These are phyloP conservation scores for Myathropa florea DNA, from an alignment of 2,888 invertebrate genomes.

Conservation along the genomic window DNA sequence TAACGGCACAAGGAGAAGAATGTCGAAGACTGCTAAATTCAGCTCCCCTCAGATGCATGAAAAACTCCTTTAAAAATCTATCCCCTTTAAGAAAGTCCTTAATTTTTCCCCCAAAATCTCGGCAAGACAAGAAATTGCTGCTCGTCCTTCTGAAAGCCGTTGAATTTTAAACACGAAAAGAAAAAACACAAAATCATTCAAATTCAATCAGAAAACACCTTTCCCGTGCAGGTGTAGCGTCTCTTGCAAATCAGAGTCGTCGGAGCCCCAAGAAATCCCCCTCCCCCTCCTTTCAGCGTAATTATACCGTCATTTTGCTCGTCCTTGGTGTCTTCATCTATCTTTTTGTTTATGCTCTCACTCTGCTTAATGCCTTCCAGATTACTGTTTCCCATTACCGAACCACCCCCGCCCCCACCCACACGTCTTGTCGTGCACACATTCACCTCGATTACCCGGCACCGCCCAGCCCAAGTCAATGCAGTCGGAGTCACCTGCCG, in stretches of 20 bases:
- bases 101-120: too few species aligned
- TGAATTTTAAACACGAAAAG: not conserved
- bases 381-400: slow-evolving; percentile 52
- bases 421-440: not conserved
- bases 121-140: too few species aligned
- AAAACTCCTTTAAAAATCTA: too few species aligned
- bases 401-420: not conserved
- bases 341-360: slow-evolving; percentile 34
- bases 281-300: slow-evolving; percentile 18
- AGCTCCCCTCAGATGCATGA: too few species aligned
- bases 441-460: not conserved
- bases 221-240: not conserved
- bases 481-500: not conserved
- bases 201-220: not conserved
- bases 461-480: not conserved
- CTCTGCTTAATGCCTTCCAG: slow-evolving; percentile 33
- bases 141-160: too few species aligned
- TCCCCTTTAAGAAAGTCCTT: too few species aligned
- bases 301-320: slow-evolving; percentile 38
- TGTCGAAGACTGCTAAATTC: too few species aligned
- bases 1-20: too few species aligned
- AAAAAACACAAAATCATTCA: not conserved
- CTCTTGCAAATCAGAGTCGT: slow-evolving; percentile 2
- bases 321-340: slow-evolving; percentile 18
- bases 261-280: not conserved